Evolutionary conservation across 2,113 vertebrate genomes (phyloP).

Genomic region (Ia io): DNA sequence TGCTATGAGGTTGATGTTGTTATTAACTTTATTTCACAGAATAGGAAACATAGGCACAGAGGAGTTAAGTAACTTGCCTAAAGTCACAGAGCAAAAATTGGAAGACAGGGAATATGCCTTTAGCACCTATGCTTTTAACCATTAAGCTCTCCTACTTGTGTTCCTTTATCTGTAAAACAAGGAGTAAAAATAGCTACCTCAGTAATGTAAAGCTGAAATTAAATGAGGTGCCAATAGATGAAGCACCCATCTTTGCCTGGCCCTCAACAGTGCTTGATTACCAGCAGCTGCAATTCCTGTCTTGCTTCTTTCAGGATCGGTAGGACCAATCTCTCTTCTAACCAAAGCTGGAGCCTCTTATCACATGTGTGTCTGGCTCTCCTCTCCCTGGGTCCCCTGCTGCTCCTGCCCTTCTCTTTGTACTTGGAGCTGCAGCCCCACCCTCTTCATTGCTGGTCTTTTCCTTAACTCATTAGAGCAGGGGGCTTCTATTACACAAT

Average conservation of each 20-base stretch:
- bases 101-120: not conserved
- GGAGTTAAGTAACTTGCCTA: not conserved
- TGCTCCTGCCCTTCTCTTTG: not conserved
- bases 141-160: not conserved
- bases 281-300: not conserved
- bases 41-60: not conserved
- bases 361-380: accelerated
- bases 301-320: not conserved
- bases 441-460: not conserved
- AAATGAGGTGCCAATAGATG: not conserved
- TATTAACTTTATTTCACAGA: not conserved
- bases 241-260: not conserved
- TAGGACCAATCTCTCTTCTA: not conserved
- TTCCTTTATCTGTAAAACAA: not conserved
- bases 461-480: not conserved
- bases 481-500: not conserved
- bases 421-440: not conserved
- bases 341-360: not conserved
- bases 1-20: not conserved
- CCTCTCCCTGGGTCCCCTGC: not conserved
- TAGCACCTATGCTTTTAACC: not conserved
- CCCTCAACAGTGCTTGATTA: accelerated
- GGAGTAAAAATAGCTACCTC: not conserved
- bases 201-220: not conserved
- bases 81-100: not conserved